Percentiles rank a stretch among this genome's conserved stretches.
Evolutionary conservation across 37 sponge, comb jelly and placozoan genomes (phyloP).

Genomic region (Crambe crambe): DNA sequence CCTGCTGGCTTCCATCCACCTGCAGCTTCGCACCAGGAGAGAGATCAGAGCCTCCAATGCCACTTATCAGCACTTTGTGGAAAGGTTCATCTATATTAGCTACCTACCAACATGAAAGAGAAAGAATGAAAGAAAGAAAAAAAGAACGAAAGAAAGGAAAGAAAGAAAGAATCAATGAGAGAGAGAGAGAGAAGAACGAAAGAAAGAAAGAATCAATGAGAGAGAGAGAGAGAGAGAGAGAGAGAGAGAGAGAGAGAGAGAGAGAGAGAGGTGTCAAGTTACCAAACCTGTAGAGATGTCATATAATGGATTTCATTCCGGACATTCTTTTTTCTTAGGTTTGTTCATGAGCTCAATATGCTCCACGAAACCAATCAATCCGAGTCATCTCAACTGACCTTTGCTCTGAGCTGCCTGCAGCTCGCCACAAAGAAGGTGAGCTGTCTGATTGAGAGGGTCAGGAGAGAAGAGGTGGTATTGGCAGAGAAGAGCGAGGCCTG

Average conservation of each 20-base stretch:
- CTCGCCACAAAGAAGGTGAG: slow-evolving; percentile 14
- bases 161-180: too few relatives aligned
- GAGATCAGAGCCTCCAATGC: slow-evolving; percentile 34
- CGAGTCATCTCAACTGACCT: background rate
- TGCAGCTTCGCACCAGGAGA: slow-evolving; percentile 27
- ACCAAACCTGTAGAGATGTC: too few relatives aligned
- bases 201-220: too few relatives aligned
- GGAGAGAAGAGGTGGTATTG: slow-evolving; percentile 50
- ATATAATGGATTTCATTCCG: too few relatives aligned
- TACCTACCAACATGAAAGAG: background rate
- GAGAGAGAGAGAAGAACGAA: too few relatives aligned
- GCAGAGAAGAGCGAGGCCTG: slow-evolving; percentile 64
- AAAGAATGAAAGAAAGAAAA: too few relatives aligned
- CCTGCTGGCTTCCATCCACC: slow-evolving; percentile 72
- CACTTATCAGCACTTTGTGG: slow-evolving; percentile 71
- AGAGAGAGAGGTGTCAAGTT: too few relatives aligned
- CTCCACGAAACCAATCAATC: background rate
- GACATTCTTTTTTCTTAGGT: slow-evolving; percentile 34
- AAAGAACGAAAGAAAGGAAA: too few relatives aligned
- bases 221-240: too few relatives aligned
- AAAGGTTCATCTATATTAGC: slow-evolving; percentile 49
- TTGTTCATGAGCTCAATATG: slow-evolving; percentile 36
- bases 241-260: too few relatives aligned
- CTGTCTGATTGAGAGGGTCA: slow-evolving; percentile 53
- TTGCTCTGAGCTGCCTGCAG: slow-evolving; percentile 34